These are phyloP conservation scores for Crenichthys baileyi DNA, from an alignment of 2,797 vertebrate species.

Conservation along the genomic window DNA sequence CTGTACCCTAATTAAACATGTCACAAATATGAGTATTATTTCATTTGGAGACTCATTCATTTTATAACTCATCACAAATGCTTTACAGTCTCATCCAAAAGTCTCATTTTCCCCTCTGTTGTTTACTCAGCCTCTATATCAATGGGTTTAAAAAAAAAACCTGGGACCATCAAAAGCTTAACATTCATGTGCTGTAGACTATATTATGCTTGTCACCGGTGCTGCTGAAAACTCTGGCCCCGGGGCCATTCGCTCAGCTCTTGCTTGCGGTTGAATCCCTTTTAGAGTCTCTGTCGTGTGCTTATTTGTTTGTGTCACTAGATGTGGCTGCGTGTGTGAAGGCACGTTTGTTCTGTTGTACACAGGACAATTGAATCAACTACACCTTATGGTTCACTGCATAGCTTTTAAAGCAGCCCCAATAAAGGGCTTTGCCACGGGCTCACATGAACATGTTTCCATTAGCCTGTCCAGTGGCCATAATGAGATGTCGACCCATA, in stretches of 20 bases:
- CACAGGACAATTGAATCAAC: constrained; percentile 67
- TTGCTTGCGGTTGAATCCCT: constrained; percentile 54
- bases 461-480: constrained; percentile 42
- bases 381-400: constrained; percentile 63
- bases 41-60: not conserved
- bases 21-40: not conserved
- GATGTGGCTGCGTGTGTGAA: constrained; percentile 24
- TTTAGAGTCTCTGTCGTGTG: constrained; percentile 43
- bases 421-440: constrained; percentile 46
- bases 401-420: constrained; percentile 44
- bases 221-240: constrained; percentile 38
- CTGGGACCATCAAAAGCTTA: constrained; percentile 14
- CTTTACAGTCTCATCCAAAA: not conserved
- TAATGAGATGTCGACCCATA: constrained; percentile 47
- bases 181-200: constrained; percentile 5
- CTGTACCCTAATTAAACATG: not conserved
- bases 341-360: constrained; percentile 32
- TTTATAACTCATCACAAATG: not conserved
- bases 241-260: constrained; percentile 35
- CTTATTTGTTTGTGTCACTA: constrained; percentile 48
- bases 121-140: constrained; percentile 9
- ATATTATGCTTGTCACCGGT: constrained; percentile 29
- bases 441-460: constrained; percentile 54
- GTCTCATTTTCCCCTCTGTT: not conserved
- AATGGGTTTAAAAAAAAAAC: constrained; percentile 7